Conservation (phyloP, 1,140 invertebrate species). For the Pollicipes pollicipes region DNA sequence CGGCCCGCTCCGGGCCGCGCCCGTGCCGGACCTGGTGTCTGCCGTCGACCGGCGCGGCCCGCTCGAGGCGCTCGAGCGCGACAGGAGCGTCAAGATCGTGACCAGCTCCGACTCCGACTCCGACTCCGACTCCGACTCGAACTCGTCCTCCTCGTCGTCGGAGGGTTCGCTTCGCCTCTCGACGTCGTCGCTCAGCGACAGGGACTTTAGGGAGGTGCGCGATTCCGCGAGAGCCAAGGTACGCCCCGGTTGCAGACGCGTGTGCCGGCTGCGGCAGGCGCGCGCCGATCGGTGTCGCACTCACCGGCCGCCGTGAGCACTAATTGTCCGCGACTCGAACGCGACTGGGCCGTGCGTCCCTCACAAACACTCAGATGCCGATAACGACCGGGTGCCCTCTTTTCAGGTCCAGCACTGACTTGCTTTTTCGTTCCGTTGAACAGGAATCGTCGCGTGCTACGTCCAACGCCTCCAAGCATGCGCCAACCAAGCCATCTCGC, state of each 20-base stretch:
- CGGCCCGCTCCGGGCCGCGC: too few species aligned
- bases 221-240: not conserved
- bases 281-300: too few species aligned
- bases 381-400: too few species aligned
- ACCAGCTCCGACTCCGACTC: not conserved
- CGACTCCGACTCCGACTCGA: not conserved
- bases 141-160: not conserved
- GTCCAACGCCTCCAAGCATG: not conserved
- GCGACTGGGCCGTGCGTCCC: too few species aligned
- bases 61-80: not conserved
- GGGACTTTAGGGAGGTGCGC: not conserved
- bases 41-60: too few species aligned
- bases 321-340: too few species aligned
- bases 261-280: too few species aligned
- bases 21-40: not conserved
- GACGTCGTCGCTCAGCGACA: not conserved
- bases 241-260: not conserved
- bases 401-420: too few species aligned
- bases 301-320: too few species aligned
- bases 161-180: not conserved
- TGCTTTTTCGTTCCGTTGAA: too few species aligned
- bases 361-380: too few species aligned
- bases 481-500: not conserved
- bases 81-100: not conserved
- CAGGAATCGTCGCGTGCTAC: too few species aligned